phyloP scores from a whole-genome alignment of 2,797 vertebrate species.

The Mycteria americana region DNA sequence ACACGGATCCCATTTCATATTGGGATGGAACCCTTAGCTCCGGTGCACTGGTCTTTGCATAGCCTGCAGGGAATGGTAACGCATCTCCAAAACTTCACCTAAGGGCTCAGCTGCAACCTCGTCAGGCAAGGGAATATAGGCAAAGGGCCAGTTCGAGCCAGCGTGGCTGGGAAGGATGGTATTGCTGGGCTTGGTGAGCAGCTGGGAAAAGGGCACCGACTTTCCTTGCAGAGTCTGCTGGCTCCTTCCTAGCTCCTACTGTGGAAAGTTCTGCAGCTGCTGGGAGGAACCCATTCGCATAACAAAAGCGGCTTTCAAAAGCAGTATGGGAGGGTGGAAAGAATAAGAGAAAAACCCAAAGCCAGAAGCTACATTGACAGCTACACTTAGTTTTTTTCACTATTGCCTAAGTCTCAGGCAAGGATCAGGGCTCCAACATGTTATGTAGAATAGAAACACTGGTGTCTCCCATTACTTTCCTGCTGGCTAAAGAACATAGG shows the following conservation, averaged over 20 bases:
- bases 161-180: rapidly evolving
- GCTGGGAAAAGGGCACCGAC: background rate
- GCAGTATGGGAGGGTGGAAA: background rate
- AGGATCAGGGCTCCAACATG: background rate
- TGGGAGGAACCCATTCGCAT: conserved; percentile 51
- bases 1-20: background rate
- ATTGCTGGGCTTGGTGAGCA: background rate
- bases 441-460: background rate
- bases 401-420: background rate
- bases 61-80: background rate
- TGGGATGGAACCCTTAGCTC: background rate
- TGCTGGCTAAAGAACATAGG: background rate
- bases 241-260: background rate
- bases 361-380: conserved; percentile 1
- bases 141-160: background rate
- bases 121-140: background rate
- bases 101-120: background rate
- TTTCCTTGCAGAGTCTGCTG: background rate
- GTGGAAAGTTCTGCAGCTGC: conserved; percentile 56
- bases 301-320: conserved; percentile 57
- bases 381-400: background rate
- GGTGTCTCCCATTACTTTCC: background rate
- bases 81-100: background rate
- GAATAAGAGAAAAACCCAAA: background rate
- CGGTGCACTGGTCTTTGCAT: background rate